These are phyloP conservation scores for Apistogramma diplotaenia DNA, from an alignment of 2,113 vertebrate species.

Conservation along the genomic window DNA sequence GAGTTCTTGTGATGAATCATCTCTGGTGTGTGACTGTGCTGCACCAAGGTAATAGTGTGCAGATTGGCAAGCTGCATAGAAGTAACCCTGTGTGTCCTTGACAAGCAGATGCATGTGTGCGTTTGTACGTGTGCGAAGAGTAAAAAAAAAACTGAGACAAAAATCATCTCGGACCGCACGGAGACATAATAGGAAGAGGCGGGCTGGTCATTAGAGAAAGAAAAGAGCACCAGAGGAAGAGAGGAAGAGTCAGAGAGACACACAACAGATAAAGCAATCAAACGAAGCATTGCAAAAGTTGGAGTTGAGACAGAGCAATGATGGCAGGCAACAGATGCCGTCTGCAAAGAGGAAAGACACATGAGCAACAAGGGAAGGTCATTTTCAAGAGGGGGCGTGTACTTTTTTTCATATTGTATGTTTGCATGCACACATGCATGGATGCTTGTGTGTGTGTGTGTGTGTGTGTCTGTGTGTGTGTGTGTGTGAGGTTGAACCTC, in stretches of 20 bases:
- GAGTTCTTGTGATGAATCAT: constrained; percentile 11
- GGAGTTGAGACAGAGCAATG: constrained; percentile 2
- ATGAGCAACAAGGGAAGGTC: constrained; percentile 1
- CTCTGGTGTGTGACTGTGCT: constrained; percentile 8
- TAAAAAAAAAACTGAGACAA: not conserved
- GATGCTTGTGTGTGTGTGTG: not conserved
- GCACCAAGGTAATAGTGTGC: constrained; percentile 32
- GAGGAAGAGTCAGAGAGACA: not conserved
- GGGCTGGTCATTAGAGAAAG: constrained; percentile 29
- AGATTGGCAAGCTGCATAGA: constrained; percentile 60
- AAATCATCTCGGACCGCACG: not conserved
- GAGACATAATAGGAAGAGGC: constrained; percentile 24
- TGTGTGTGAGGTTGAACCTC: constrained; percentile 11
- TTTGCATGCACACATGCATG: not conserved
- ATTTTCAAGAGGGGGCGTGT: not conserved
- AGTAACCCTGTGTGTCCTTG: constrained; percentile 8
- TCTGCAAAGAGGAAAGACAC: not conserved
- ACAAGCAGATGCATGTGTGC: constrained; percentile 21
- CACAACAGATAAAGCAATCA: not conserved
- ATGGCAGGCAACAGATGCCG: constrained; percentile 37
- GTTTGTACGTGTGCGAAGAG: not conserved
- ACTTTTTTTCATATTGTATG: not conserved
- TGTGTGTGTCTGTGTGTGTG: not conserved
- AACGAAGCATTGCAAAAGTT: constrained; percentile 8
- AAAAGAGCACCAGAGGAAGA: not conserved